These are phyloP conservation scores for Euphydryas editha DNA, from an alignment of 2,888 invertebrate genomes.

Conservation along the genomic window DNA sequence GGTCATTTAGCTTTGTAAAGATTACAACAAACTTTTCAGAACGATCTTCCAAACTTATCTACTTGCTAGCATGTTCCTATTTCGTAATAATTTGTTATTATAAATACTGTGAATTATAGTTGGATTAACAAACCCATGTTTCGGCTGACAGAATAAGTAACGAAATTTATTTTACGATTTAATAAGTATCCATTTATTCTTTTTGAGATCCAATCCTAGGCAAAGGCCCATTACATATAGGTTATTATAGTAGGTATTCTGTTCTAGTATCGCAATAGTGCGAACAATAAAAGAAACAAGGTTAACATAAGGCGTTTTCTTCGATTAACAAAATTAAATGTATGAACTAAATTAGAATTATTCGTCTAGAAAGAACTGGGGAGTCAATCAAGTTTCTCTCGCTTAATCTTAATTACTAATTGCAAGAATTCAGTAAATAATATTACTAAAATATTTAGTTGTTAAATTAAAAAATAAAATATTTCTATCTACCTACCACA, in stretches of 20 bases:
- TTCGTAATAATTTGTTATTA: not conserved
- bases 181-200: too few relatives aligned
- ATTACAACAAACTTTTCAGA: not conserved
- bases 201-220: too few relatives aligned
- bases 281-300: not conserved
- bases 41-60: not conserved
- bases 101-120: not conserved
- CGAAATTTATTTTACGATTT: not conserved
- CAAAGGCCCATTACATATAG: too few relatives aligned
- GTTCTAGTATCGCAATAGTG: too few relatives aligned
- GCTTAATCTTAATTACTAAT: conserved; percentile 5
- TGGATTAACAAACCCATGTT: not conserved
- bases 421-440: not conserved
- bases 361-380: not conserved
- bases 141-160: not conserved
- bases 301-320: not conserved
- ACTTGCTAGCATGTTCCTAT: not conserved
- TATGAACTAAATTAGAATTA: not conserved
- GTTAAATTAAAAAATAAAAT: not conserved
- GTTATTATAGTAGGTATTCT: too few relatives aligned
- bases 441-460: not conserved
- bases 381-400: not conserved
- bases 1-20: not conserved
- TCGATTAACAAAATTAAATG: not conserved
- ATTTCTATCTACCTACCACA: not conserved